Percentiles rank a stretch among this genome's conserved stretches.
phyloP scores from a whole-genome alignment of 2,797 vertebrate species.

The Pygocentrus nattereri region DNA sequence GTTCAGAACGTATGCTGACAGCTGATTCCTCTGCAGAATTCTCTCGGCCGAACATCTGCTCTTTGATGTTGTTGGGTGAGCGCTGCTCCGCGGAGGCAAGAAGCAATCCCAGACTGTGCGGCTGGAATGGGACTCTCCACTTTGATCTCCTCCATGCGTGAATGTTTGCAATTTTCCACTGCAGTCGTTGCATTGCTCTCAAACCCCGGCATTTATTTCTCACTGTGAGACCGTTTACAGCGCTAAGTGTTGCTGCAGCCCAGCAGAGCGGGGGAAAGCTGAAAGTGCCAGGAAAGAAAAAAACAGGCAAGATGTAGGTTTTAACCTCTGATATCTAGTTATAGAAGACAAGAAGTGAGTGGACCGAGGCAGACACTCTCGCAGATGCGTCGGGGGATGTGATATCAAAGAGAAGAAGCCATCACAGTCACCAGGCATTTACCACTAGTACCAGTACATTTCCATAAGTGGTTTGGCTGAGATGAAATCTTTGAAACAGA shows the following conservation, averaged over 20 bases:
- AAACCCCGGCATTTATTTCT: conserved; percentile 70
- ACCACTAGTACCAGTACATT: neutral
- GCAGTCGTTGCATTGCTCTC: conserved; percentile 76
- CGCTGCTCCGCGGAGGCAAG: conserved; percentile 63
- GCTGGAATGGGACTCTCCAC: conserved; percentile 70
- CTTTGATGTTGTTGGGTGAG: conserved; percentile 73
- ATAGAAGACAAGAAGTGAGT: neutral
- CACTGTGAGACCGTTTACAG: conserved; percentile 75
- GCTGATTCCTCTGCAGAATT: conserved; percentile 69
- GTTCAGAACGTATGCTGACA: conserved; percentile 65
- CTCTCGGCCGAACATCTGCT: conserved; percentile 55
- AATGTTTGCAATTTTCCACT: conserved; percentile 71
- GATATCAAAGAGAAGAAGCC: neutral
- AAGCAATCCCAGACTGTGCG: conserved; percentile 70
- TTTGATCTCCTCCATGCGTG: conserved; percentile 79
- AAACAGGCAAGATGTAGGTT: conserved; percentile 10
- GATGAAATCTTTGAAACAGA: neutral
- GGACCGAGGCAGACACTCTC: neutral
- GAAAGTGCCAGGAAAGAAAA: neutral
- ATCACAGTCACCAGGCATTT: neutral
- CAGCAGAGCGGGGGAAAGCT: conserved; percentile 58
- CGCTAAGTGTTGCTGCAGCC: conserved; percentile 65
- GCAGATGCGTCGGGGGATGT: neutral
- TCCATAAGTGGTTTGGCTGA: neutral
- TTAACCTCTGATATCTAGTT: conserved; percentile 9